Conservation (phyloP, 2,888 invertebrate genomes). For the Catocala nupta region DNA sequence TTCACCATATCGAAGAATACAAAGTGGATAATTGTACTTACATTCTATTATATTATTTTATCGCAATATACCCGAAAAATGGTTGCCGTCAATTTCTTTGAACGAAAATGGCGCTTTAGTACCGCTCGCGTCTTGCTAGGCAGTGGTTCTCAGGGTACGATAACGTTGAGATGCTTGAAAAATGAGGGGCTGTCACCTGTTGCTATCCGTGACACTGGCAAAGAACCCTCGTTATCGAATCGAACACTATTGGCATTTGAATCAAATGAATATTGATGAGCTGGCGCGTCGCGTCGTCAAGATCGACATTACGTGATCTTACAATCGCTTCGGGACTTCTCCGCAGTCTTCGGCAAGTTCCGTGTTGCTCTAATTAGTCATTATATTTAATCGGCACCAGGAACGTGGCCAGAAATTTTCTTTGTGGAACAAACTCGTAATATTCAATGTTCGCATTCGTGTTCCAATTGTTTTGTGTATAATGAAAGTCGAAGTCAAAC, state of each 20-base stretch:
- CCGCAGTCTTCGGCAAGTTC: constrained; percentile 25
- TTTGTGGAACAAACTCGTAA: constrained; percentile 13
- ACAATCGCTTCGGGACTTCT: constrained; percentile 23
- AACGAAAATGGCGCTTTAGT: constrained; percentile 13
- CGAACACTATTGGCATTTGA: constrained; percentile 47
- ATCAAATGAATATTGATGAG: constrained; percentile 61
- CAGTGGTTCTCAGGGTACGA: constrained; percentile 26
- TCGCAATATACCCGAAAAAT: constrained; percentile 10
- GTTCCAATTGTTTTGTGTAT: constrained; percentile 6
- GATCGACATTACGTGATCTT: constrained; percentile 28
- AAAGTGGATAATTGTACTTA: neutral
- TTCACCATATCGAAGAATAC: too few relatives aligned
- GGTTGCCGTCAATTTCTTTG: neutral
- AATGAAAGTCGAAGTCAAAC: neutral
- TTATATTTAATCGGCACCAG: constrained; percentile 39
- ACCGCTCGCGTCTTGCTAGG: constrained; percentile 6
- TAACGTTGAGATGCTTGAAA: constrained; percentile 52
- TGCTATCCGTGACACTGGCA: constrained; percentile 46
- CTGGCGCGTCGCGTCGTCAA: constrained; percentile 36
- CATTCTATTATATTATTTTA: neutral
- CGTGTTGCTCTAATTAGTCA: constrained; percentile 28
- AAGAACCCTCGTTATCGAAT: constrained; percentile 45
- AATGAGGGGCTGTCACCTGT: constrained; percentile 66
- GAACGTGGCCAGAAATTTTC: constrained; percentile 19
- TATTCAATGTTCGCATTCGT: constrained; percentile 3